A percentile compares a stretch with the other conserved stretches of the same genome.
phyloP scores from a whole-genome alignment of 2,113 vertebrate genomes.

The Orcinus orca region DNA sequence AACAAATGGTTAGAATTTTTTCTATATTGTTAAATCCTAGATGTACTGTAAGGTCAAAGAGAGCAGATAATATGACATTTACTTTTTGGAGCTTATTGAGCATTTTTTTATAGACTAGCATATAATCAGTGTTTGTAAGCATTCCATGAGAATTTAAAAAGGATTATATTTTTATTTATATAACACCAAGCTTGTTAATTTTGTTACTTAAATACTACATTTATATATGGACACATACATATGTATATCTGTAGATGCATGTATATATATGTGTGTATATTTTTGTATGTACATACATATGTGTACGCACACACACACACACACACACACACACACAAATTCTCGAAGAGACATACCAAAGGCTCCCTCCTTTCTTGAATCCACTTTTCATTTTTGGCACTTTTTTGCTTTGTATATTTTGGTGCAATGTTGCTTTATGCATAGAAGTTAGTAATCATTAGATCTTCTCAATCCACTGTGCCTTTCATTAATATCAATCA shows the following conservation, averaged over 20 bases:
- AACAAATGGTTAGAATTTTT: not conserved
- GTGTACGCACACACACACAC: not conserved
- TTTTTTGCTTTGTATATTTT: not conserved
- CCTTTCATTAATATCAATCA: not conserved
- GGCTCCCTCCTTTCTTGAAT: not conserved
- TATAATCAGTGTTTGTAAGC: not conserved
- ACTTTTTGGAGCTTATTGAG: not conserved
- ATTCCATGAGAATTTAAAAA: not conserved
- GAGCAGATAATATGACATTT: not conserved
- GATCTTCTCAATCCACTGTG: not conserved
- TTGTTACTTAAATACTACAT: not conserved
- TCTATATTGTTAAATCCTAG: not conserved
- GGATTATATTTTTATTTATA: slow-evolving; percentile 3
- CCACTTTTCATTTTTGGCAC: not conserved
- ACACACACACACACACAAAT: not conserved
- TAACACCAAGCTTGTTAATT: not conserved
- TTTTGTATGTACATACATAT: not conserved
- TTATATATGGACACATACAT: not conserved
- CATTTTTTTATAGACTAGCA: not conserved
- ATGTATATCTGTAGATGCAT: not conserved
- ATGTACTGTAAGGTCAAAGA: slow-evolving; percentile 22
- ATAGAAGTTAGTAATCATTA: not conserved
- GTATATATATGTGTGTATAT: not conserved
- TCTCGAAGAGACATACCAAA: not conserved
- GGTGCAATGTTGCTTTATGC: not conserved